Base-by-base conservation (phyloP, 2,113 vertebrate genomes). In the Leucopsar rothschildi region DNA sequence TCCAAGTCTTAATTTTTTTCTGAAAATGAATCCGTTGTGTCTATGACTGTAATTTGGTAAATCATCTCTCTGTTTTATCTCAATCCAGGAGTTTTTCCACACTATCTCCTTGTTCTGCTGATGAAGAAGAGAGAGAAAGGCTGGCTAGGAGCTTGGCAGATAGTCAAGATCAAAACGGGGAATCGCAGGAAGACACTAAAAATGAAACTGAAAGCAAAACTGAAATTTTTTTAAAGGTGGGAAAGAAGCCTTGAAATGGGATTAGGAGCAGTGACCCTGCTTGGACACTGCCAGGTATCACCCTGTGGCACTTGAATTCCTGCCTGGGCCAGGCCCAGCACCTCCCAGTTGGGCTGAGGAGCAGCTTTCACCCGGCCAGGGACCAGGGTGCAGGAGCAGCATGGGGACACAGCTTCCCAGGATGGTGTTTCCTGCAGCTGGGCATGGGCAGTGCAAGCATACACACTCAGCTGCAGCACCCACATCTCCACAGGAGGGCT, bases 351-450 rank as follows among this genome's bases (percentile, higher is more conserved):
- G 18, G 13, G 24, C 3, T 2, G 23, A 42, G 52, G 28, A 35
- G 2, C 11, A 79, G 33, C 10, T 10, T 75, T 39, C 12, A 29
- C 12, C 12, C 44, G 56, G 29, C 2, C 25, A 11, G 17, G 9
- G 17, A 37, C 11, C 33, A 42, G 14, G 29, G 11, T 2, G 8
- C 29, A 29, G 27, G 33, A 57, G 56, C 1, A 6, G 23, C 15
- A 16, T 0, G 17, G 8, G 3, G 21, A 6, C 20, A 56, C 12
- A 66, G 0, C 23, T 56, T 33, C 11, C 9, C 23, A 42, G 44
- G 33, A 15, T 17, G 5, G 50, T 9, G 14, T 19, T 50, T 76
- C 14, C 15, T n/a, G 42, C 25, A 64, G 10, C 57, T 42, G 12
- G 35, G 8, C 18, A 9, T 16, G 29, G 14, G 15, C 29, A 49